Percentiles rank a stretch among this genome's conserved stretches.
Conservation (phyloP, 2,888 invertebrate genomes). For the Odontothrips loti region DNA sequence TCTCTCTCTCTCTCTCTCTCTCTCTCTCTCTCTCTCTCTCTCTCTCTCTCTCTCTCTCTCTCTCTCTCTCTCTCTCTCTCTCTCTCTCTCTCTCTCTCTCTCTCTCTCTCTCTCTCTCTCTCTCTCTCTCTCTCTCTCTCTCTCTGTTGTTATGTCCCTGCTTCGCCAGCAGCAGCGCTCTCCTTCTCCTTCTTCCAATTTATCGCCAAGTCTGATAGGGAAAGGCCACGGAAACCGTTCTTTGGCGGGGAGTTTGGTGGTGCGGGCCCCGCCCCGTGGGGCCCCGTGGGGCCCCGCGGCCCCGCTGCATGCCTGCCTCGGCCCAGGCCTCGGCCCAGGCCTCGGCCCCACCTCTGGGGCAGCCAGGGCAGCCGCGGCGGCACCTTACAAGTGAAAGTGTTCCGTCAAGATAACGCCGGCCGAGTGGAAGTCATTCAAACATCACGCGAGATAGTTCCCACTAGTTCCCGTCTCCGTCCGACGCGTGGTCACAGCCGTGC, state of each 20-base stretch:
- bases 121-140: background rate
- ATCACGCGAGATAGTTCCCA: constrained; percentile 4
- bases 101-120: background rate
- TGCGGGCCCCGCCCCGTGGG: too few species aligned
- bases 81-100: background rate
- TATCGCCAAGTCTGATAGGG: background rate
- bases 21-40: background rate
- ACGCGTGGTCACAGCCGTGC: background rate
- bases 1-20: background rate
- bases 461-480: background rate
- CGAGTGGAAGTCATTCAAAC: constrained; percentile 1
- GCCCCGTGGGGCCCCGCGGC: background rate
- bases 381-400: background rate
- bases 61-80: background rate
- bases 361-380: background rate
- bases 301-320: background rate
- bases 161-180: too few species aligned
- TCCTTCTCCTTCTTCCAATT: background rate
- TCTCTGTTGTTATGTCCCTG: background rate
- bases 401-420: constrained; percentile 17
- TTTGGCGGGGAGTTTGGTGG: too few species aligned
- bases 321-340: too few species aligned
- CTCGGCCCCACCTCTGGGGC: background rate
- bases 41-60: background rate
- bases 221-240: background rate